These are phyloP conservation scores for Castor canadensis DNA, from an alignment of 2,113 vertebrate genomes.

Conservation along the genomic window DNA sequence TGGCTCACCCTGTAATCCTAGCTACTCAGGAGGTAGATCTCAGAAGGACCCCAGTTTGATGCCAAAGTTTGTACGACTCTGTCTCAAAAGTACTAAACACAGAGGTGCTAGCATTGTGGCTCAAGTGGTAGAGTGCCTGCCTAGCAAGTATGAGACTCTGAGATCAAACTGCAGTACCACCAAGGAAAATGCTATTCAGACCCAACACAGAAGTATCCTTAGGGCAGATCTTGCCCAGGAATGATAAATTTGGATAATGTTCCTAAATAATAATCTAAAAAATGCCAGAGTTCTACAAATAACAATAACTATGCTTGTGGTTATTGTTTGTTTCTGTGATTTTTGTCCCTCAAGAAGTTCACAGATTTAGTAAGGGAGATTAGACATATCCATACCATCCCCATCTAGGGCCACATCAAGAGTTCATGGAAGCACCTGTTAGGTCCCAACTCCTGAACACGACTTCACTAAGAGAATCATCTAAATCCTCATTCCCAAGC, in stretches of 20 bases:
- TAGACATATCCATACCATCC: not conserved
- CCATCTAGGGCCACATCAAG: not conserved
- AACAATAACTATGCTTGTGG: too few relatives aligned
- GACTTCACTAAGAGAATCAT: not conserved
- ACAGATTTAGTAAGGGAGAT: not conserved
- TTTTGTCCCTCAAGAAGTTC: not conserved
- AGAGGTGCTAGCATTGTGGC: too few relatives aligned
- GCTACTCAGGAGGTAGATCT: too few relatives aligned
- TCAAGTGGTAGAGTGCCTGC: too few relatives aligned
- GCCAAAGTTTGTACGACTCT: too few relatives aligned
- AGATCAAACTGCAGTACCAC: too few relatives aligned
- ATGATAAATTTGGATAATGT: not conserved
- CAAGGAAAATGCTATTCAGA: not conserved
- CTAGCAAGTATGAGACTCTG: too few relatives aligned
- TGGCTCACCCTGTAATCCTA: too few relatives aligned
- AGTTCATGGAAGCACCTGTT: not conserved
- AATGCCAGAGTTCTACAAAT: not conserved
- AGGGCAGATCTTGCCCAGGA: not conserved
- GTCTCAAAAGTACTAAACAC: too few relatives aligned
- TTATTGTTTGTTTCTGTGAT: too few relatives aligned
- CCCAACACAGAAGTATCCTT: not conserved
- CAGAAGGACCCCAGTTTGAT: too few relatives aligned
- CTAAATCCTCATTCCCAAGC: not conserved
- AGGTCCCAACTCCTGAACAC: accelerated
- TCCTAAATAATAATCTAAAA: not conserved